phyloP scores from a whole-genome alignment of 2,888 invertebrate genomes.

The Biston stratarius region DNA sequence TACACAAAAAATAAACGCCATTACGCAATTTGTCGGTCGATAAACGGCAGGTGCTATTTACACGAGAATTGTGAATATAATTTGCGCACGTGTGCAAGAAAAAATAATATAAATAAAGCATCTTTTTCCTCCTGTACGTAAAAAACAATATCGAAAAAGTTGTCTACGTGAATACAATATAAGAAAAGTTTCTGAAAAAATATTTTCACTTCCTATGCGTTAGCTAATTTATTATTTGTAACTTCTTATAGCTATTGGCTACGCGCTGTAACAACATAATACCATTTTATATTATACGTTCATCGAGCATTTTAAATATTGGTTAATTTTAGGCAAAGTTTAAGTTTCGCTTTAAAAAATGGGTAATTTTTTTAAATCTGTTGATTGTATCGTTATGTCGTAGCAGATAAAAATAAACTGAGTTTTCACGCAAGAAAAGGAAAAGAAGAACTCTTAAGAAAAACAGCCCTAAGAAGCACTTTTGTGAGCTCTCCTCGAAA shows the following conservation, averaged over 20 bases:
- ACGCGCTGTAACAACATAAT: too few species aligned
- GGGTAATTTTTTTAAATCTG: too few species aligned
- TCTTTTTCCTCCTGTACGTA: not conserved
- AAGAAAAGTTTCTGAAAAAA: not conserved
- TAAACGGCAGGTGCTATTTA: slow-evolving; percentile 12
- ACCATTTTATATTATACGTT: too few species aligned
- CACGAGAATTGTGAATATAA: not conserved
- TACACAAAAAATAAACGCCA: not conserved
- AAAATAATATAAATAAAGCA: slow-evolving; percentile 12
- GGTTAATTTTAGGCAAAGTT: too few species aligned
- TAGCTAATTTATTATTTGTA: not conserved
- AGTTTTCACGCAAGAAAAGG: slow-evolving; percentile 17
- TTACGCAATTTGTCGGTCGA: slow-evolving; percentile 2
- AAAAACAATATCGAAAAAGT: slow-evolving; percentile 9
- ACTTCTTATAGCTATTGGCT: not conserved
- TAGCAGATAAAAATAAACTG: slow-evolving; percentile 10
- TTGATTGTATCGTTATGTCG: too few species aligned
- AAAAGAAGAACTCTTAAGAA: slow-evolving; percentile 8
- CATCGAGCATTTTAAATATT: too few species aligned
- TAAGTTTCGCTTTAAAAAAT: too few species aligned
- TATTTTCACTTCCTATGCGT: not conserved
- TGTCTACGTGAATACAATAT: slow-evolving; percentile 2
- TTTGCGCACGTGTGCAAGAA: slow-evolving; percentile 17
- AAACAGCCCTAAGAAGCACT: slow-evolving; percentile 5
- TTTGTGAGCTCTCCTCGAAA: slow-evolving; percentile 6